These are phyloP conservation scores for Scomberomorus guttatus DNA, from an alignment of 2,797 vertebrate genomes.

Conservation along the genomic window DNA sequence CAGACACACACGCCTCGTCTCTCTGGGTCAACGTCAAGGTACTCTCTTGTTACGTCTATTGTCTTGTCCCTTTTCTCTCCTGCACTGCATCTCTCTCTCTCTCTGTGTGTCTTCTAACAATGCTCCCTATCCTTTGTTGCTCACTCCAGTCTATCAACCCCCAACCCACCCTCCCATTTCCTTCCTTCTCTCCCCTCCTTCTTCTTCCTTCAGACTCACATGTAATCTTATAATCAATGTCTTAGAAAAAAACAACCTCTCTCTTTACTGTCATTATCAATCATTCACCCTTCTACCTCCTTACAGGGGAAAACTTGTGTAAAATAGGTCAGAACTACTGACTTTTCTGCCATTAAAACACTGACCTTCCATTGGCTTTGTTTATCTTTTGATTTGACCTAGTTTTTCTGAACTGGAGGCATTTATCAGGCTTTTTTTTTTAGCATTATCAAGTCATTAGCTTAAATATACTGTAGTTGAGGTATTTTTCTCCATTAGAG, in stretches of 20 bases:
- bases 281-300: slow-evolving; percentile 11
- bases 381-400: slow-evolving; percentile 36
- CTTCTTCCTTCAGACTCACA: slow-evolving; percentile 11
- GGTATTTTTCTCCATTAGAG: no score
- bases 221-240: slow-evolving; percentile 56
- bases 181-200: background rate
- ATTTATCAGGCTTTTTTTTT: background rate
- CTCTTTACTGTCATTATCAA: slow-evolving; percentile 32
- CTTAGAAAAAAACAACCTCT: slow-evolving; percentile 21
- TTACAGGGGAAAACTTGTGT: background rate
- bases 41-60: slow-evolving; percentile 32
- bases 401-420: slow-evolving; percentile 14
- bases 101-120: background rate
- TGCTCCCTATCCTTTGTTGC: background rate
- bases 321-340: slow-evolving; percentile 44
- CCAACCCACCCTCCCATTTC: slow-evolving; percentile 13
- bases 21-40: slow-evolving; percentile 7
- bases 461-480: background rate
- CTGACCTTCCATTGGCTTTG: slow-evolving; percentile 25
- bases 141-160: background rate
- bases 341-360: slow-evolving; percentile 24
- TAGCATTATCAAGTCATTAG: background rate
- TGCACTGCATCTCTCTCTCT: background rate
- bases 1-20: background rate
- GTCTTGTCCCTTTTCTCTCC: slow-evolving; percentile 18